Evolutionary conservation across 2,113 vertebrate species (phyloP).

Genomic region (Mesembrinibis cayennensis): DNA sequence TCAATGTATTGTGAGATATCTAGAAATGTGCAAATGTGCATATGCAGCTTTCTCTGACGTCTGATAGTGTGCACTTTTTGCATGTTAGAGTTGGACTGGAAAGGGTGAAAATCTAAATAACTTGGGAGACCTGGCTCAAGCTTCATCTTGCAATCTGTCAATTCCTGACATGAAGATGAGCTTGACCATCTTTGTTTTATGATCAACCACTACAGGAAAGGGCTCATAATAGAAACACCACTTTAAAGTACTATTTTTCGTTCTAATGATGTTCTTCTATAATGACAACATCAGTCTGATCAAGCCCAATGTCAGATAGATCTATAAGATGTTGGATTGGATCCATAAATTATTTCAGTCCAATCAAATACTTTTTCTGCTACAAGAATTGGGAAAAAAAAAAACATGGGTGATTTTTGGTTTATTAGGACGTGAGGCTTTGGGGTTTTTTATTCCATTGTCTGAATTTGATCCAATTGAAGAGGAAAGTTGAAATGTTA

Average conservation of each 20-base stretch:
- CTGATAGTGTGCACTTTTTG: not conserved
- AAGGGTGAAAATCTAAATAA: not conserved
- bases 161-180: not conserved
- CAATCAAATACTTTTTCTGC: not conserved
- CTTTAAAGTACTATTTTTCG: constrained; percentile 24
- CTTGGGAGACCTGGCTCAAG: not conserved
- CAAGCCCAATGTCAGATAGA: not conserved
- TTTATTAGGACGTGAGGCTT: not conserved
- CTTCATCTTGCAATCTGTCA: not conserved
- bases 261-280: not conserved
- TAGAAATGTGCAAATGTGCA: not conserved
- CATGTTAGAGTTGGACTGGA: not conserved
- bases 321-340: not conserved
- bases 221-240: not conserved
- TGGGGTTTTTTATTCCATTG: not conserved
- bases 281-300: not conserved
- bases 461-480: not conserved
- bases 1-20: not conserved
- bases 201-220: not conserved
- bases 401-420: accelerated
- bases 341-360: not conserved
- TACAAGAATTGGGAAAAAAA: not conserved
- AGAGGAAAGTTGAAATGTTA: not conserved
- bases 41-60: not conserved
- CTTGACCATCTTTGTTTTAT: constrained; percentile 6